Evolutionary conservation across 2,113 vertebrate genomes (phyloP).

Genomic region (Cyanoramphus novaezelandiae): DNA sequence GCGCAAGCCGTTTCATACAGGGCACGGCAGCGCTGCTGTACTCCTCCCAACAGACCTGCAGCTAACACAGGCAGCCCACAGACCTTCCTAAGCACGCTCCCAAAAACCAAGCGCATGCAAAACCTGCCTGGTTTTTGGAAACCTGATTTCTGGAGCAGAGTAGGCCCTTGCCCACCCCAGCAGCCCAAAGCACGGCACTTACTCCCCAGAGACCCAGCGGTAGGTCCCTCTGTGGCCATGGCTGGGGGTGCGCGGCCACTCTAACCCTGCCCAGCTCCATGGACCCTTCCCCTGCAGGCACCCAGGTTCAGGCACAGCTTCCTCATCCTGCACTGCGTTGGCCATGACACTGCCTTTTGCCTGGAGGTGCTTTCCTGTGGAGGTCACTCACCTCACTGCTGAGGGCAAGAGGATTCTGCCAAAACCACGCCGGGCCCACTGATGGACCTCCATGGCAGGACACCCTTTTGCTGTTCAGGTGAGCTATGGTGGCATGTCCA

Average conservation of each 20-base stretch:
- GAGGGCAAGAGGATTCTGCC: background rate
- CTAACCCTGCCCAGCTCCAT: background rate
- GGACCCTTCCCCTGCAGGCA: background rate
- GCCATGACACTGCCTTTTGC: background rate
- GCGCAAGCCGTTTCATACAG: background rate
- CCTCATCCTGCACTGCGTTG: background rate
- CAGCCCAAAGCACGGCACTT: background rate
- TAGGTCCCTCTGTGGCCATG: rapidly evolving
- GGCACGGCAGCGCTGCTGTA: background rate
- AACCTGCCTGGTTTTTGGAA: rapidly evolving
- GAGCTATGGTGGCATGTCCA: rapidly evolving
- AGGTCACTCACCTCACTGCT: background rate
- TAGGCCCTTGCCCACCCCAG: background rate
- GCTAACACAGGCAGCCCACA: background rate
- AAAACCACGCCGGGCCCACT: background rate
- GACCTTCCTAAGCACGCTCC: background rate
- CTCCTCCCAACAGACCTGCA: background rate
- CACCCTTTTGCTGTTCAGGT: background rate
- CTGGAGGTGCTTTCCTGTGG: background rate
- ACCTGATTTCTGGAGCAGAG: background rate
- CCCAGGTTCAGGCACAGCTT: rapidly evolving
- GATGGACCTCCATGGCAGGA: background rate
- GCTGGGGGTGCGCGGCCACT: rapidly evolving
- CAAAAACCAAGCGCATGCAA: background rate
- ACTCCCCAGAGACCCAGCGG: background rate